Evolutionary conservation across 2,797 vertebrate species (phyloP), one percentile per base, ranked within the genome.

Genomic region (Chanos chanos): DNA sequence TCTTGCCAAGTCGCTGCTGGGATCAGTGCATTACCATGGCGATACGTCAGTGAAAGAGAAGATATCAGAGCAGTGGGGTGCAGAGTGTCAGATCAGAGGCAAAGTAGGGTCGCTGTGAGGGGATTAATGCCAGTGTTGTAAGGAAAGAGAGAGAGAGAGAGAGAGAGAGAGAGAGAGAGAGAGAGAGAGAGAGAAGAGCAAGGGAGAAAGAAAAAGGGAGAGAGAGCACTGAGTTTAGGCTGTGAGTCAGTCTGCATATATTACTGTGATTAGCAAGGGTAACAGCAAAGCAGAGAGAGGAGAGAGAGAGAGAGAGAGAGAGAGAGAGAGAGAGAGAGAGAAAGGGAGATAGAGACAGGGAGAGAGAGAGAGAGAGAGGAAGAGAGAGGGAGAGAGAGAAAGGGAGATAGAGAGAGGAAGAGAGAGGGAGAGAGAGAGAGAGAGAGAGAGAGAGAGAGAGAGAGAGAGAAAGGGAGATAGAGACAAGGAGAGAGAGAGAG

Each of bases 181-280:
- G 47, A 13, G 16, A 45, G 27, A 27, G 1, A 39, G 4, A 24
- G 10, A 34, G 21, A 4, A 36, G 10, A 1, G 13, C 19, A 22
- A 10, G 15, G 7, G 13, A 39, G 13, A 13, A 10, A 16, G 10
- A 27, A 28, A 63, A 49, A 62, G 39, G 22, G 62, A 39, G 15
- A 28, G 40, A 36, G 50, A 51, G 45, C 12, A 22, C 49, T 53
- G 43, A 71, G 59, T 69, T 72, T 61, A 48, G 30, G 33, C 68
- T 64, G 48, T 64, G 63, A 77, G 62, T 81, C 63, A 61, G 70
- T 69, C 75, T 74, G 72, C 70, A 56, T 74, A 57, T 67, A 77
- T 81, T 73, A 71, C 75, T 73, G 68, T 69, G 75, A 83, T 85
- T 79, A 85, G 76, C 50, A 61, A 70, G 45, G 56, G 73, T 75